Percentiles rank a stretch among this genome's conserved stretches.
These are phyloP conservation scores for Morus bassanus DNA, from an alignment of 2,797 vertebrate genomes.

Conservation along the genomic window DNA sequence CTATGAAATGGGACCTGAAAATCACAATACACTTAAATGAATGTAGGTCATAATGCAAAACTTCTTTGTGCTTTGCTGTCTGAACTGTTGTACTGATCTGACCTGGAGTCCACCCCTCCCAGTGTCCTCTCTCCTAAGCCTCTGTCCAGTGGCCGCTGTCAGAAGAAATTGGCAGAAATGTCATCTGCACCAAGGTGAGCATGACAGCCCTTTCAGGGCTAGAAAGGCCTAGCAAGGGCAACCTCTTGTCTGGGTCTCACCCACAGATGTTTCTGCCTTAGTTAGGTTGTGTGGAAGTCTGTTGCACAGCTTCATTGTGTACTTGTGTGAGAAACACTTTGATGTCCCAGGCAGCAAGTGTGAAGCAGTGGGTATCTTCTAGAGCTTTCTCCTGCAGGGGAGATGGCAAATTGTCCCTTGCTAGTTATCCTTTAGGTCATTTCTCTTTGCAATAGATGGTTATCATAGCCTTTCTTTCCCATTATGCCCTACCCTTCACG, in stretches of 20 bases:
- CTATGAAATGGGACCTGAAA: neutral
- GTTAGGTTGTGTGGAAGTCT: neutral
- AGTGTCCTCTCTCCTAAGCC: neutral
- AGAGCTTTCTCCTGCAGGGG: neutral
- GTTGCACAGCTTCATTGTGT: neutral
- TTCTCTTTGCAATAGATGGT: neutral
- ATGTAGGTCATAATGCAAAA: conserved; percentile 5
- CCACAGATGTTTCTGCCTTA: neutral
- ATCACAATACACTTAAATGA: neutral
- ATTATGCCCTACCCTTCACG: neutral
- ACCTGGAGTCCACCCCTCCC: neutral
- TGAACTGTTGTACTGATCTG: neutral
- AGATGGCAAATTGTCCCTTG: neutral
- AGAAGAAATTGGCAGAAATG: neutral
- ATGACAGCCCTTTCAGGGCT: neutral
- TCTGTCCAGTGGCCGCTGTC: neutral
- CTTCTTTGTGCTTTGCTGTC: neutral
- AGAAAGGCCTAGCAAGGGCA: neutral
- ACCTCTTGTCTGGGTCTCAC: neutral
- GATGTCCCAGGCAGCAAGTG: neutral
- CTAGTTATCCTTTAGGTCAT: neutral
- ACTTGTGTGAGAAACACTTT: neutral
- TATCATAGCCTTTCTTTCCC: neutral
- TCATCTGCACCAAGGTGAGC: neutral
- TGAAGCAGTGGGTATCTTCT: neutral